Conservation (phyloP, 2,113 vertebrate genomes). For the Noturus placidus region DNA sequence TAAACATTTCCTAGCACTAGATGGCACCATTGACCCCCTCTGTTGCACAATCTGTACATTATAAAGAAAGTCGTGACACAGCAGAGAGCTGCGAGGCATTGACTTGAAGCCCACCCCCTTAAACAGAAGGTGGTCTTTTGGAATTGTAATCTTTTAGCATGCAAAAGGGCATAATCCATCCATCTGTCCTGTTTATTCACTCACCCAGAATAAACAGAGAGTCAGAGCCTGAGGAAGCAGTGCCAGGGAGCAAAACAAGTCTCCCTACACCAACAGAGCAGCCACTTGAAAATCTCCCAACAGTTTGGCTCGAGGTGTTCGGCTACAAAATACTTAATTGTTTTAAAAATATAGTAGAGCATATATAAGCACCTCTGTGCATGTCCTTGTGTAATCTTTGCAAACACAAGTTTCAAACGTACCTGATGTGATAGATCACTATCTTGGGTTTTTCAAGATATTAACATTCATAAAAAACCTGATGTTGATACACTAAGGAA, state of each 20-base stretch:
- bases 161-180: slow-evolving; percentile 24
- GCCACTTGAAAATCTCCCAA: slow-evolving; percentile 16
- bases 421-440: neutral
- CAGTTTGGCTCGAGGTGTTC: neutral
- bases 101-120: neutral
- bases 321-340: neutral
- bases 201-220: slow-evolving; percentile 36
- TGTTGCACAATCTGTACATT: slow-evolving; percentile 1
- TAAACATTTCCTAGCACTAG: slow-evolving; percentile 57
- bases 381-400: neutral
- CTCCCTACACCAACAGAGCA: slow-evolving; percentile 2
- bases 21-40: slow-evolving; percentile 51
- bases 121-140: slow-evolving; percentile 21
- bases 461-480: neutral
- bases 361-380: slow-evolving; percentile 5
- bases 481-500: too few relatives aligned
- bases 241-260: slow-evolving; percentile 38
- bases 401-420: neutral
- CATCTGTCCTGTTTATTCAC: slow-evolving; percentile 48
- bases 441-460: neutral
- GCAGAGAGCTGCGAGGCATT: neutral
- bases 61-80: neutral
- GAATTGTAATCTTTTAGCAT: slow-evolving; percentile 10
- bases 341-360: slow-evolving; percentile 12
- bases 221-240: neutral